Evolutionary conservation across 1,140 invertebrate species (phyloP), one percentile per base, ranked within the genome.

Genomic region (Drosophila simulans): DNA sequence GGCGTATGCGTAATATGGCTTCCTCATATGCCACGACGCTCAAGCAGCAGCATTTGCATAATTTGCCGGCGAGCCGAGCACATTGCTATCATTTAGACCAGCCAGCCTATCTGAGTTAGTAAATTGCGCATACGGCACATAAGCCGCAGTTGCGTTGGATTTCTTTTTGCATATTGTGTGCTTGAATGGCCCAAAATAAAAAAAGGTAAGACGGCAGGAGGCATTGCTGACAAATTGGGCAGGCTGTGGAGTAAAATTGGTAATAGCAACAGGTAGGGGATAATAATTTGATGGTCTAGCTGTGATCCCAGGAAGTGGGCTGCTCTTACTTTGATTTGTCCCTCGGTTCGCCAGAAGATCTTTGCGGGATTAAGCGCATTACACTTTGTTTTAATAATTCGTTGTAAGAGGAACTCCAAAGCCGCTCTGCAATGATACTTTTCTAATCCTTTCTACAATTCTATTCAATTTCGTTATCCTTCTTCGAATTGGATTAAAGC

Each of bases 71-170:
- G 66, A 73, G 35, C 12, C 63, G 15, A 66, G 58, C 82, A 85
- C 82, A 85, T 69, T 80, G 82, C 77, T 80, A 78, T 86, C 79
- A 76, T 82, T 86, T 86, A 79, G 83, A 42, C 65, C 70, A 78
- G 70, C 74, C 65, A 60, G 71, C 64, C 78, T 82, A 74, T 71
- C 78, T 86, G 78, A 82, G 83, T 86, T 88, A 82, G 69, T 86
- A 88, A 86, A 86, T 86, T 88, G 83, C 78, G 66, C 83, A 88
- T 86, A 86, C 75, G 83, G 55, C 75, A 64, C 79, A 77, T 86
- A 79, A 69, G 83, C 57, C 78, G 42, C 68, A 77, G 57, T 72
- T 66, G 45, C 46, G 52, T 45, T 13, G 31, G 22, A 15, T 20
- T 31, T 40, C 34, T n/a, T 27, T 56, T 43, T 45, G 57, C 35